Evolutionary conservation across 2,888 invertebrate species (phyloP).

Genomic region (Adelphocoris suturalis): DNA sequence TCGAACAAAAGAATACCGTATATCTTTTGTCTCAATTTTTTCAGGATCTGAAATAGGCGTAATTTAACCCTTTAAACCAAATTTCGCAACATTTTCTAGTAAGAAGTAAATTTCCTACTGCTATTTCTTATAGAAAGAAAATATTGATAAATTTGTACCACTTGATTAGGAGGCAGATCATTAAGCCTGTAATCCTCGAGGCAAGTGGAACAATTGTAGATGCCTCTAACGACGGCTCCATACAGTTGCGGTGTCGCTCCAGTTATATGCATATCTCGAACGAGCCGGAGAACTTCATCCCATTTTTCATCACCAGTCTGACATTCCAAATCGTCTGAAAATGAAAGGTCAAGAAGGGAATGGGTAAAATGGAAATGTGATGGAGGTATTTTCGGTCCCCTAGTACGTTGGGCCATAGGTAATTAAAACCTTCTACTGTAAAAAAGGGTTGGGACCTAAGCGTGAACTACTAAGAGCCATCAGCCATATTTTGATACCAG

Average conservation of each 20-base stretch:
- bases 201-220: conserved; percentile 63
- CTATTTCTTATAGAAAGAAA: no score
- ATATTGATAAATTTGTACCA: background rate
- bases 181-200: conserved; percentile 70
- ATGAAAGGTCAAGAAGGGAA: background rate
- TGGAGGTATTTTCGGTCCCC: background rate
- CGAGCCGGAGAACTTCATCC: conserved; percentile 57
- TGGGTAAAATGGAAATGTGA: background rate
- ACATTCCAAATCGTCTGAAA: conserved; percentile 46
- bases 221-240: conserved; percentile 63
- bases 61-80: no score
- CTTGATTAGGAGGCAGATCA: conserved; percentile 70
- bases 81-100: no score
- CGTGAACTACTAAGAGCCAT: no score
- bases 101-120: no score
- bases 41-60: conserved; percentile 63
- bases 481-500: no score
- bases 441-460: background rate
- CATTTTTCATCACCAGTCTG: conserved; percentile 58
- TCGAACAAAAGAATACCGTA: conserved; percentile 71
- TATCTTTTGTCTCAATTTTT: conserved; percentile 67
- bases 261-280: conserved; percentile 43
- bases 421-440: background rate
- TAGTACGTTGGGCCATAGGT: background rate
- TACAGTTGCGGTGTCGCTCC: conserved; percentile 56